Conservation (phyloP, 2,797 vertebrate genomes). For the Eupleurogrammus muticus region DNA sequence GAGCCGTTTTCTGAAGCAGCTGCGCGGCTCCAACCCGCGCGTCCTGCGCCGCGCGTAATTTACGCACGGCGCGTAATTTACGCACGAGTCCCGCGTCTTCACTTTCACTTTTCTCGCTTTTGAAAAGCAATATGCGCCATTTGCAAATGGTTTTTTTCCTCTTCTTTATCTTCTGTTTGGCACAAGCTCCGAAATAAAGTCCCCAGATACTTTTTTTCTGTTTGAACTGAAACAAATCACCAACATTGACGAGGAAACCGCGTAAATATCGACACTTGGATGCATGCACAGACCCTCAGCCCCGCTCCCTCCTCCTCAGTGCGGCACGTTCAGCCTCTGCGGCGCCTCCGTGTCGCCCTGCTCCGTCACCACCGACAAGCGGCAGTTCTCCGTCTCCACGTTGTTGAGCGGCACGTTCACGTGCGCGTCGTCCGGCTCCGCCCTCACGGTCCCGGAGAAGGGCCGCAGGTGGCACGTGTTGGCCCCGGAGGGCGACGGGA, state of each 20-base stretch:
- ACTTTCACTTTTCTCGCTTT: not conserved
- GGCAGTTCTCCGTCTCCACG: conserved; percentile 75
- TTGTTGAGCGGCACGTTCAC: conserved; percentile 71
- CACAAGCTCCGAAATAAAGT: not conserved
- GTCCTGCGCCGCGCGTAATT: conserved; percentile 3
- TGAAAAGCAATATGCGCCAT: not conserved
- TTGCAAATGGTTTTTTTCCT: not conserved
- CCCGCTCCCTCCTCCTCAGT: not conserved
- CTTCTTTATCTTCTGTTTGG: not conserved
- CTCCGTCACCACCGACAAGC: conserved; percentile 64
- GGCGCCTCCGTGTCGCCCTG: conserved; percentile 50
- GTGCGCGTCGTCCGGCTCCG: conserved; percentile 70
- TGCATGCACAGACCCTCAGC: no score
- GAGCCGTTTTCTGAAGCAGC: not conserved
- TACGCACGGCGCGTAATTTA: conserved; percentile 36
- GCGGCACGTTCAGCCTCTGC: conserved; percentile 10
- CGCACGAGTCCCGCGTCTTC: not conserved
- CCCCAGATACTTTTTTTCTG: no score
- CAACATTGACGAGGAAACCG: not conserved
- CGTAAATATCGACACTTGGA: not conserved
- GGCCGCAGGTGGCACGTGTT: conserved; percentile 73
- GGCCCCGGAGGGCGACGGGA: conserved; percentile 71
- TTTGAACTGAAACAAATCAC: not conserved
- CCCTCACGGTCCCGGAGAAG: conserved; percentile 69
- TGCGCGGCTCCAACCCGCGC: not conserved